Conservation (phyloP, 2,888 invertebrate genomes). For the Rugalucina vietnamica region DNA sequence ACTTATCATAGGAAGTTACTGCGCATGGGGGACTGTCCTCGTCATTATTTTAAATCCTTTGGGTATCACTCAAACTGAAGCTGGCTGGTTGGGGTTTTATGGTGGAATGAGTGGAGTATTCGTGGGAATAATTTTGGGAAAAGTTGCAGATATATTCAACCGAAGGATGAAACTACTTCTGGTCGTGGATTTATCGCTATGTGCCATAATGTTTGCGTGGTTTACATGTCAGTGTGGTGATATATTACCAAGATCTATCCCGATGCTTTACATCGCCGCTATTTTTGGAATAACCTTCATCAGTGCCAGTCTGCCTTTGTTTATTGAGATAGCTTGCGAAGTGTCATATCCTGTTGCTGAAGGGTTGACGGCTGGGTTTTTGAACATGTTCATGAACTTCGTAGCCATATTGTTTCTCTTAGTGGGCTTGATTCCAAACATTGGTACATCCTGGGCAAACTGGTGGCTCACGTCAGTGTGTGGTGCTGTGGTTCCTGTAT, state of each 20-base stretch:
- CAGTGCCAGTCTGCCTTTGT: constrained; percentile 43
- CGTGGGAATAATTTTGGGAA: constrained; percentile 57
- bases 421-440: constrained; percentile 31
- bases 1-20: constrained; percentile 72
- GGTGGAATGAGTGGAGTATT: constrained; percentile 53
- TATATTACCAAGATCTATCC: constrained; percentile 62
- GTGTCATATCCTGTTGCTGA: constrained; percentile 57
- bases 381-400: constrained; percentile 42
- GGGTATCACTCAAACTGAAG: constrained; percentile 65
- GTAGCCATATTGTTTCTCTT: constrained; percentile 43
- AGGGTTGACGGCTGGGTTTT: constrained; percentile 47
- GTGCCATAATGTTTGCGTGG: constrained; percentile 50
- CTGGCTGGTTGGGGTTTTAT: constrained; percentile 66
- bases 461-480: constrained; percentile 41
- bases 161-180: constrained; percentile 67
- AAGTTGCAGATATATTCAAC: constrained; percentile 69
- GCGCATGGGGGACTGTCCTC: constrained; percentile 77
- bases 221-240: constrained; percentile 60
- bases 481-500: constrained; percentile 26
- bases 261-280: constrained; percentile 36
- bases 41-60: constrained; percentile 76
- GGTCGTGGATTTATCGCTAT: constrained; percentile 37
- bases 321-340: constrained; percentile 58
- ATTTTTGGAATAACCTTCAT: constrained; percentile 35
- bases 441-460: constrained; percentile 41